Evolutionary conservation across 1,140 invertebrate genomes (phyloP).

Genomic region (Drosophila pandora): DNA sequence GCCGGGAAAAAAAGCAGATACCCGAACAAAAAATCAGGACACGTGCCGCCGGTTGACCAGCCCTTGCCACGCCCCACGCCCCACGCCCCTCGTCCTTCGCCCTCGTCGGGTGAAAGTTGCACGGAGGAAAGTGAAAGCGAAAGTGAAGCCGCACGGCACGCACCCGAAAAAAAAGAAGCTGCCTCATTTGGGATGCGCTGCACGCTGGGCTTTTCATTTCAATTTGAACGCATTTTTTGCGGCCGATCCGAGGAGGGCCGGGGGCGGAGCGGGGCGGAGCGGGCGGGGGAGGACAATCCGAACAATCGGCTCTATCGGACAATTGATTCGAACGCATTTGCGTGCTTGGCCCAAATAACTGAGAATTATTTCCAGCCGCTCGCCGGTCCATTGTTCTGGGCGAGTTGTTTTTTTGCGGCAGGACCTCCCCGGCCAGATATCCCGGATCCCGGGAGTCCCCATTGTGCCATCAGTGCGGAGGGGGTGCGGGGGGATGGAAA

Average conservation of each 20-base stretch:
- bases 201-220: conserved; percentile 79
- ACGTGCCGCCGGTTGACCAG: conserved; percentile 79
- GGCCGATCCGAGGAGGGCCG: conserved; percentile 3
- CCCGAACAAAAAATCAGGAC: conserved; percentile 67
- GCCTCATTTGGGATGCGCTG: conserved; percentile 77
- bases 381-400: conserved; percentile 17
- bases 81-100: neutral
- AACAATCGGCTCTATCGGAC: conserved; percentile 74
- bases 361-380: conserved; percentile 66
- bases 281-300: conserved; percentile 32
- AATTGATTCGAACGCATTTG: conserved; percentile 83
- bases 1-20: conserved; percentile 39
- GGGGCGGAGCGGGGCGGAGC: neutral
- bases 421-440: too few species aligned
- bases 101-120: conserved; percentile 59
- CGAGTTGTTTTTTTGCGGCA: neutral
- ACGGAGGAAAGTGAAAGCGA: conserved; percentile 61
- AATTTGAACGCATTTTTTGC: conserved; percentile 72
- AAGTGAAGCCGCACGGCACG: conserved; percentile 72
- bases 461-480: conserved; percentile 50
- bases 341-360: conserved; percentile 79
- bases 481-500: neutral
- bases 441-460: conserved; percentile 32
- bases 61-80: conserved; percentile 32
- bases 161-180: conserved; percentile 29